Base-by-base conservation (phyloP, 2,797 vertebrate species). In the Helostoma temminkii region DNA sequence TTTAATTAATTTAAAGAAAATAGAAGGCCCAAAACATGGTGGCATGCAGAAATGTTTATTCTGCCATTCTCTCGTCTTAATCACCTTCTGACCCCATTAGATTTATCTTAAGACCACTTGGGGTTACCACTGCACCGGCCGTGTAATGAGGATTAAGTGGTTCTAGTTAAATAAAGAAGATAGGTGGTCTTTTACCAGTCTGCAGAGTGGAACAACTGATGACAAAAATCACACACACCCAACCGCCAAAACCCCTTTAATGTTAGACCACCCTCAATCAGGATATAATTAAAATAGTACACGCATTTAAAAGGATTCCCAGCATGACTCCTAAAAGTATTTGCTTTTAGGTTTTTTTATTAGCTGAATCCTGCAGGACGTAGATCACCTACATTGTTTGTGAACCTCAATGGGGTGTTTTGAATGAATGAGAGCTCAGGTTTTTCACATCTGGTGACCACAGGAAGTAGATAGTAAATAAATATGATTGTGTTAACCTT, bases 271-370 rank as follows among this genome's bases (percentile, higher is more conserved):
- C 42, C 49, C 18, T 1, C 8, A 14, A 8, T 48, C 15, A 9
- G 2, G n/a, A 36, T 32, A 47, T 26, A 18, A 41, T 58, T 18
- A 32, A 67, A 61, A 71, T 34, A 42, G 3, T 19, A 18, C 22
- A 42, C 28, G 8, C 50, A 50, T 46, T 65, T 24, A 3, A 22
- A 49, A 42, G 28, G 12, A 62, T 46, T 46, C 55, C 8, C 57
- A 0, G 10, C 53, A 19, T 16, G 37, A 71, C 42, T 50, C 47
- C 28, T 30, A 42, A 66, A 53, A 74, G 43, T 74, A 58, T 75
- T 72, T 67, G 76, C 61, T 76, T 78, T 52, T 63, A 70, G 64
- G 58, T 50, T 74, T 68, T 68, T 39, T 65, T 28, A 65, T 68
- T 53, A 26, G 64, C 22, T 39, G 16, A 26, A 62, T 54, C 69